Base-by-base conservation (phyloP, 2,888 invertebrate species). In the Leptinotarsa juncta region DNA sequence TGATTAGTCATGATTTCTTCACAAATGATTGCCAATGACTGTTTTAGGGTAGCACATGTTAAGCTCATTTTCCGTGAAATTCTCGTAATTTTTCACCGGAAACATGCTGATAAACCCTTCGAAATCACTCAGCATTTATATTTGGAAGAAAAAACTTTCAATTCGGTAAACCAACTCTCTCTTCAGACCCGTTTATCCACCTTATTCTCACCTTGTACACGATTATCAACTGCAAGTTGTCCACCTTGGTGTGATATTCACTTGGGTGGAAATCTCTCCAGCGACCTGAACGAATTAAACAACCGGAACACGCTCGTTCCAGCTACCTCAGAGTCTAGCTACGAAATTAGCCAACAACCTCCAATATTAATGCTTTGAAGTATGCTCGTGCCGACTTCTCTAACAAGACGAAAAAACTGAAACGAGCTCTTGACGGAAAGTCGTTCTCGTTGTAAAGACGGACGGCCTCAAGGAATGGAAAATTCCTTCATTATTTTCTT, bases 401-500 rank as follows among this genome's bases (percentile, higher is more conserved):
- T 62, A 62, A 62, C 42, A 62, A 62, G 62, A 62, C 62, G 62
- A 62, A 62, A 32, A 62, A 62, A 62, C 42, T 62, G 42, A 62
- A 62, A 62, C 62, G 62, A 62, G 62, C 62, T 62, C 62, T 62
- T 62, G 62, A 62, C 62, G 62, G n/a, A 62, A 62, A 62, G 62
- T 62, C 62, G 26, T 62, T 62, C 42, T 42, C 12, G 18, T 42
- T 62, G 62, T 42, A 62, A 62, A 62, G 62, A 62, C 42, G 42
- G 26, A 26, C n/a, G 32, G 74, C 75, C 70, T 32, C 69, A 23
- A 66, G 70, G 16, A 55, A 55, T 15, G 73, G 67, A 69, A 74
- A 67, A 76, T 78, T 78, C 68, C 70, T 76, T 78, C 76, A 75
- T 78, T 78, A 78, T 78, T 74, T 75, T 76, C 67, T 5, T 71